Evolutionary conservation across 2,797 vertebrate species (phyloP), one percentile per base, ranked within the genome.

Genomic region (Micropoecilia bifurca): DNA sequence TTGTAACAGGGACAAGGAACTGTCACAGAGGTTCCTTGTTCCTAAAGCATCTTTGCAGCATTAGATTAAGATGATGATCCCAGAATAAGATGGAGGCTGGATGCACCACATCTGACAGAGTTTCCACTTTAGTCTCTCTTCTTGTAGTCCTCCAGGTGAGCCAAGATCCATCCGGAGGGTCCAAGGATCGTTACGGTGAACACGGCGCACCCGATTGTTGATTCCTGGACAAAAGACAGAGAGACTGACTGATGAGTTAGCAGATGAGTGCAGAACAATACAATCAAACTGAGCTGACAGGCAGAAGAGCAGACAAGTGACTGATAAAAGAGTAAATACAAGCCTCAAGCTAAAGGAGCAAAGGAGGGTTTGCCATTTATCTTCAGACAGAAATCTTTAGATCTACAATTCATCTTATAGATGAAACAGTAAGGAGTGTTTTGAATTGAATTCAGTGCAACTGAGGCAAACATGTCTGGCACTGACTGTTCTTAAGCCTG

Each of bases 71-170:
- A 28, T 63, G 75, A 74, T 84, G 84, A 83, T 86, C 81, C 83
- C 80, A 39, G 30, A 75, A 25, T 8, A 43, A 89, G 61, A 87
- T 43, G 13, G 41, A 74, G 12, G n/a, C 2, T 75, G 61, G 39
- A 48, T 12, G 3, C 3, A 46, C 13, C 48, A 73, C 48, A 41
- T n/a, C 7, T 25, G 2, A 75, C 66, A 41, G 5, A 20, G 50
- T 55, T 81, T 83, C 74, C 68, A 33, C 6, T 80, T 94, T 86
- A 96, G 0, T 92, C 90, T 73, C 69, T 94, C 68, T 95, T 96
- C 91, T 95, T 97, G 91, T 97, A 97, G 77, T 18, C 91, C 77
- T 97, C 96, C 79, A 98, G 76, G 85, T 97, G 94, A 22, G 93
- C 71, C 87, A 97, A 87, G 88, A 97, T 41, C 96, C 96, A 98